Conservation (phyloP, 2,888 invertebrate genomes). For the Argynnis bischoffii region DNA sequence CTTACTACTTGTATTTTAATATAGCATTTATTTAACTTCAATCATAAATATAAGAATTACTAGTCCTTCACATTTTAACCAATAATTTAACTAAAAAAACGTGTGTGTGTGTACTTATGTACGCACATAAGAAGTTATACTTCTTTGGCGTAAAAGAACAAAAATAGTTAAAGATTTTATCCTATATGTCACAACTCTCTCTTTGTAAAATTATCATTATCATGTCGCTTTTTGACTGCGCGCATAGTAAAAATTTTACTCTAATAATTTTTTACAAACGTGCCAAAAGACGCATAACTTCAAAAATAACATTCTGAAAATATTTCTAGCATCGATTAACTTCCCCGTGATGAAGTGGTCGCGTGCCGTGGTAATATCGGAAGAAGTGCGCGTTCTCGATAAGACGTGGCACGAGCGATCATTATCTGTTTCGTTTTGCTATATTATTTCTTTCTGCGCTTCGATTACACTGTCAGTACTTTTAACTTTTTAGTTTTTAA, state of each 20-base stretch:
- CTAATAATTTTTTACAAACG: too few relatives aligned
- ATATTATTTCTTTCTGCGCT: constrained; percentile 39
- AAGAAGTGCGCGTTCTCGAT: constrained; percentile 53
- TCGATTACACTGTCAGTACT: constrained; percentile 28
- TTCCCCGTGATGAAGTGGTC: constrained; percentile 47
- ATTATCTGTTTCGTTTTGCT: constrained; percentile 53
- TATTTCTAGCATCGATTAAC: constrained; percentile 13
- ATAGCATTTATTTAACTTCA: too few relatives aligned
- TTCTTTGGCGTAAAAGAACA: too few relatives aligned
- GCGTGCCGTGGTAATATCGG: constrained; percentile 66
- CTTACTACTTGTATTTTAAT: background rate
- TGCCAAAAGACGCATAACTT: too few relatives aligned
- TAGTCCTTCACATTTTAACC: background rate
- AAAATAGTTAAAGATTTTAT: too few relatives aligned
- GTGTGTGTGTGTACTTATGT: too few relatives aligned
- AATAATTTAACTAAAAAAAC: background rate
- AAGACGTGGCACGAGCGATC: constrained; percentile 45
- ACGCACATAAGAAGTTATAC: too few relatives aligned
- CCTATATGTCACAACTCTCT: too few relatives aligned
- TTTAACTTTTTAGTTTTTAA: too few relatives aligned
- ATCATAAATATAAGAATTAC: background rate
- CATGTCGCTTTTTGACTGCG: too few relatives aligned
- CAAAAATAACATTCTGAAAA: background rate
- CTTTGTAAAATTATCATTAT: too few relatives aligned
- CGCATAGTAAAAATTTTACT: too few relatives aligned